phyloP scores from a whole-genome alignment of 1,140 invertebrate species.

The Rhopalosiphum maidis region DNA sequence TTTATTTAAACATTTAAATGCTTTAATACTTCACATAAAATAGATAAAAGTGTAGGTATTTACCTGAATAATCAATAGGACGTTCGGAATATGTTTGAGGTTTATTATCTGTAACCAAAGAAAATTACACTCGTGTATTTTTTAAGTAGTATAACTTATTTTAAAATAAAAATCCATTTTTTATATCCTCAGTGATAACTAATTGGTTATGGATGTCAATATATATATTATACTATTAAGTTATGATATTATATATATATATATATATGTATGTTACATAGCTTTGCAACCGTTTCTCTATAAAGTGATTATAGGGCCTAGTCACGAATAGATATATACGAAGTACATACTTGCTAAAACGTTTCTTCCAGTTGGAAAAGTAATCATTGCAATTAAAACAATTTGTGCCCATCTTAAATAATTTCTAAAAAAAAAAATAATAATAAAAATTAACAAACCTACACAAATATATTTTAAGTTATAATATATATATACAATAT shows the following conservation, averaged over 20 bases:
- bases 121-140: neutral
- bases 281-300: neutral
- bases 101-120: slow-evolving; percentile 24
- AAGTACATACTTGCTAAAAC: slow-evolving; percentile 2
- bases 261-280: neutral
- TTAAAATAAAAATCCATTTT: slow-evolving; percentile 9
- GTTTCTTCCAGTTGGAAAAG: slow-evolving; percentile 18
- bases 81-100: neutral
- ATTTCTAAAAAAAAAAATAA: slow-evolving; percentile 5
- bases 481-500: neutral
- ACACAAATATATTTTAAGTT: slow-evolving; percentile 11
- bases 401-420: slow-evolving; percentile 40
- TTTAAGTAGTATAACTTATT: neutral
- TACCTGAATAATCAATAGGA: slow-evolving; percentile 30
- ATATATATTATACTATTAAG: no score
- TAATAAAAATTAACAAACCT: neutral
- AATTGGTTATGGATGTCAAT: neutral
- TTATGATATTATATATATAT: neutral
- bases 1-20: no score
- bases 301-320: neutral
- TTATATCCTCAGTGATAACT: neutral
- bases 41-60: neutral
- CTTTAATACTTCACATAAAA: no score
- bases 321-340: neutral
- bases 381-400: slow-evolving; percentile 15